These are phyloP conservation scores for Asobara japonica DNA, from an alignment of 1,140 invertebrate genomes.

Conservation along the genomic window DNA sequence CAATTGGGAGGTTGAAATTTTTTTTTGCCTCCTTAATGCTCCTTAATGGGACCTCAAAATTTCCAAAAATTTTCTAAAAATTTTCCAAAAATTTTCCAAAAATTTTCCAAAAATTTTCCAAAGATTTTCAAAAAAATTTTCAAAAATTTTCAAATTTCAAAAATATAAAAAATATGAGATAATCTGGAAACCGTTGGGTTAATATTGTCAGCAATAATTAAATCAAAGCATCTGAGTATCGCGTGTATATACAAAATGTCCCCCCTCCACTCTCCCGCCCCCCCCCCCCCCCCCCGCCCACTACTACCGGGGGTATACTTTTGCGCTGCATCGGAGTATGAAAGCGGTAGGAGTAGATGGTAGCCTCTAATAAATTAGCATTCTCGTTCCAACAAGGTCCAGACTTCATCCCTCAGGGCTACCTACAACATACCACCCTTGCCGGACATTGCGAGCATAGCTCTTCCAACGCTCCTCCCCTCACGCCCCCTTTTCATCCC, in stretches of 20 bases:
- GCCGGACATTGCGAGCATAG: slow-evolving; percentile 66
- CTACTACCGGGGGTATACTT: background rate
- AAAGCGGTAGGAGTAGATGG: slow-evolving; percentile 8
- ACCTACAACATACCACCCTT: slow-evolving; percentile 63
- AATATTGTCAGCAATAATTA: slow-evolving; percentile 23
- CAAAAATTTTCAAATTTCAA: too few relatives aligned
- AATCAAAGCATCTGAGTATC: slow-evolving; percentile 49
- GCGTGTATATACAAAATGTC: slow-evolving; percentile 20
- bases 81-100: too few relatives aligned
- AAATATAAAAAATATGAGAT: too few relatives aligned
- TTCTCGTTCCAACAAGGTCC: slow-evolving; percentile 65
- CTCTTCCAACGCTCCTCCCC: slow-evolving; percentile 50
- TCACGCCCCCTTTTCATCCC: slow-evolving; percentile 35
- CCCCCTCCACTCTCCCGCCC: background rate
- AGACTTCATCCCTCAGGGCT: slow-evolving; percentile 61
- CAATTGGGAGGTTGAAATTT: too few relatives aligned
- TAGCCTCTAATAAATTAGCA: slow-evolving; percentile 65
- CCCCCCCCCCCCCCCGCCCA: background rate
- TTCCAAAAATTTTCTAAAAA: too few relatives aligned
- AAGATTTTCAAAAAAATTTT: too few relatives aligned
- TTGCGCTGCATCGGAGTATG: background rate
- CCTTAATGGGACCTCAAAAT: too few relatives aligned
- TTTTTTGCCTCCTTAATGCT: too few relatives aligned
- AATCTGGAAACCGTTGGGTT: background rate
- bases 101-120: too few relatives aligned